phyloP scores from a whole-genome alignment of 2,113 vertebrate genomes.

The Eudorcas thomsonii region DNA sequence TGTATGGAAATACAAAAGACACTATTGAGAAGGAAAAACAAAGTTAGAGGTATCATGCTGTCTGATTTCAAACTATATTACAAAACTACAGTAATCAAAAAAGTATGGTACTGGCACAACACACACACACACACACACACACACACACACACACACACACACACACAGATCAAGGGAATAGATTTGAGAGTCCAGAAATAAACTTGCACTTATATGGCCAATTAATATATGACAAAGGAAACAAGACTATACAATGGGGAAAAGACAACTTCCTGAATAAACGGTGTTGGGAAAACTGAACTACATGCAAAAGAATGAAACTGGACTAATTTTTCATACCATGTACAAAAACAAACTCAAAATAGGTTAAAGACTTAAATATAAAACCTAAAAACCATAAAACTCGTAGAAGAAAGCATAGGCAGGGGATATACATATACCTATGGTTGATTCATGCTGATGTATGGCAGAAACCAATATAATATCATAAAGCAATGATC shows the following conservation, averaged over 20 bases:
- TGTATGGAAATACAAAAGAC: background rate
- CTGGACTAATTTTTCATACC: background rate
- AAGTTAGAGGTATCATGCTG: background rate
- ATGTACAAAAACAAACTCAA: background rate
- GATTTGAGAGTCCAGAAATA: background rate
- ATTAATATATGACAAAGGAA: background rate
- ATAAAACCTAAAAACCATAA: background rate
- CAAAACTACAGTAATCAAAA: background rate
- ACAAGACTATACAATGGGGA: background rate
- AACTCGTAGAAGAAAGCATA: background rate
- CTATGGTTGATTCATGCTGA: background rate
- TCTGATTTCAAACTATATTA: background rate
- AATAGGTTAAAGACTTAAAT: background rate
- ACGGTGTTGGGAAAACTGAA: background rate
- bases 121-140: background rate
- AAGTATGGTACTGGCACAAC: background rate
- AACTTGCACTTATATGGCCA: background rate
- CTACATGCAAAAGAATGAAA: background rate
- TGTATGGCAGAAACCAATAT: background rate
- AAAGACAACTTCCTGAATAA: background rate
- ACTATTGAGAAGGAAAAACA: background rate
- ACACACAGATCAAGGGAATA: background rate
- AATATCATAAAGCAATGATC: background rate
- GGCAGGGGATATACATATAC: background rate
- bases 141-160: background rate